Base-by-base conservation (phyloP, 2,888 invertebrate species). In the Patella caerulea region DNA sequence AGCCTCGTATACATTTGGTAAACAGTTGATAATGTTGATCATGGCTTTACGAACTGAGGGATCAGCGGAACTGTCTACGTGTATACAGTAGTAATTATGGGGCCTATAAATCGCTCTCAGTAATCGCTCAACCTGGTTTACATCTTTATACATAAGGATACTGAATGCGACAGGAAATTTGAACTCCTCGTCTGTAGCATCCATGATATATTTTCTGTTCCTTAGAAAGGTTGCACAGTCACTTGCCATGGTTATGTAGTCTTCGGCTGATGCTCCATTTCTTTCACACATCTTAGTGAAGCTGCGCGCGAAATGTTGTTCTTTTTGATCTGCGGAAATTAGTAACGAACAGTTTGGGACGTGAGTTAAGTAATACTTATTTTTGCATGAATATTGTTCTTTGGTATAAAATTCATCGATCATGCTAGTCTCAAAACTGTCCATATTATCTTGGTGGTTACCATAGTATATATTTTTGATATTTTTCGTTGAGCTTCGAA, bases 151-250 rank as follows among this genome's bases (percentile, higher is more conserved):
- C 56, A 75, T 72, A 59, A 78, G 2, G 11, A 78, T 29, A 45
- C 78, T 78, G 72, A 78, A 78, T 15, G 78, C 78, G 65, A 78
- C 19, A 72, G 78, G 78, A 29, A 78, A 78, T 29, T 72, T 72
- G 54, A 73, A 45, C 72, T 78, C 78, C 24, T 78, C 78, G 69
- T 72, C 55, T 55, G 72, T 72, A 17, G 74, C 65, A 3, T 70
- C 9, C 53, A 71, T 70, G n/a, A 70, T 75, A n/a, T 75, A 75
- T 53, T 53, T 53, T n/a, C 34, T 24, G 34, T 4, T 24, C 14
- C 12, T 54, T 9, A 11, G 17, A 34, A 70, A 75, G 9, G n/a
- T 29, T 55, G 15, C 4, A 45, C 75, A 75, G 24, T 75, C n/a
- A 9, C 2, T 17, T 11, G 74, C 15, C 34, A n/a, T 24, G 24